Base-by-base conservation (phyloP, 2,888 invertebrate genomes). In the Drosophila stalkeri region DNA sequence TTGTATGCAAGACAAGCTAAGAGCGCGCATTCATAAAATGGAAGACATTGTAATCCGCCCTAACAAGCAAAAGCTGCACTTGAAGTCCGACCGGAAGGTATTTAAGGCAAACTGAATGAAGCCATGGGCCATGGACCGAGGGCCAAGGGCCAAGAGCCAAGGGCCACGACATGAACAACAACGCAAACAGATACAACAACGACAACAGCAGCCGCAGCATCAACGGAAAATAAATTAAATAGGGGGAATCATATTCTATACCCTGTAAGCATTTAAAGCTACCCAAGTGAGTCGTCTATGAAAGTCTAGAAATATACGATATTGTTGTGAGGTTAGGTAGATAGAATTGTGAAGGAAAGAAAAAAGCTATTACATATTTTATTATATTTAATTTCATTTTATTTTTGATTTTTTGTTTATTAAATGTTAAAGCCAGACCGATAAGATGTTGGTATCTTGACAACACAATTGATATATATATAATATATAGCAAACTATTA, bases 41-140 rank as follows among this genome's bases (percentile, higher is more conserved):
- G 16, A n/a, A 7, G 33, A 44, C 35, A 43, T 47, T 71, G 52
- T 60, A 63, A 68, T 61, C 60, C 59, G 49, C 52, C 55, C 31
- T 66, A 68, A 63, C 77, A 66, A 72, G 57, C 64, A 52, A 47
- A n/a, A 41, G 52, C 52, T 66, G 54, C 57, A 68, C 64, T 51
- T 55, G 33, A 20, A 59, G 47, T 61, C 44, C 41, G 33, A 37
- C 47, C 46, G 56, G 18, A 39, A 49, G 46, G 44, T 27, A 20
- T 56, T 44, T 41, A 41, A 64, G 52, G 14, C 57, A 69, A 69
- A 61, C 60, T 60, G 51, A 54, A 60, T 51, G 49, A 64, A 64
- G 55, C 56, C 52, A 63, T 41, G 37, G 16, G 11, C 49, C 49
- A 31, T 4, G 27, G 47, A 2, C 47, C 27, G 16, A 0, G 27